Conservation (phyloP, 2,797 vertebrate genomes). For the Chrysolophus pictus region DNA sequence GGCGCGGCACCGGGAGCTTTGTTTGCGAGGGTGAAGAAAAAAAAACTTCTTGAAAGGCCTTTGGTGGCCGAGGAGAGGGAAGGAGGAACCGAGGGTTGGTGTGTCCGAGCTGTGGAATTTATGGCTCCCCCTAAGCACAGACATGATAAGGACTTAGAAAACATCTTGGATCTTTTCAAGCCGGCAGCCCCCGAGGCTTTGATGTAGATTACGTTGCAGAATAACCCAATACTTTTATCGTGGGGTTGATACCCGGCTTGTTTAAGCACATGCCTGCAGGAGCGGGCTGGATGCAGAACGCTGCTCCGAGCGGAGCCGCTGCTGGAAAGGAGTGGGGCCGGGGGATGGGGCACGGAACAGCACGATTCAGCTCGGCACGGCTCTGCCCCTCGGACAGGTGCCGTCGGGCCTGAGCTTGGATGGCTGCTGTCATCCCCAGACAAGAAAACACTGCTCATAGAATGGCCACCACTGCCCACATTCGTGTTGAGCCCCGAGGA, state of each 20-base stretch:
- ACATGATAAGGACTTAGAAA: conserved; percentile 80
- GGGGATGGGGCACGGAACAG: neutral
- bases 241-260: conserved; percentile 55
- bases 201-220: conserved; percentile 77
- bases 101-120: conserved; percentile 80
- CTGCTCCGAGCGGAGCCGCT: neutral
- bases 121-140: conserved; percentile 80
- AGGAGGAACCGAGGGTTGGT: conserved; percentile 64
- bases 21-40: conserved; percentile 6
- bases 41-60: neutral
- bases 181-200: conserved; percentile 73
- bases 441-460: neutral
- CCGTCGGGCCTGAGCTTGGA: neutral
- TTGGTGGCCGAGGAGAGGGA: conserved; percentile 40
- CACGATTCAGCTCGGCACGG: neutral
- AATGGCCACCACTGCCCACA: neutral
- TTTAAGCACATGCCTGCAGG: conserved; percentile 65
- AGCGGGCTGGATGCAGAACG: neutral
- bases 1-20: neutral
- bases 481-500: rapidly evolving
- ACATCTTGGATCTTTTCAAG: conserved; percentile 80
- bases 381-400: neutral
- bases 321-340: neutral
- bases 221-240: conserved; percentile 75
- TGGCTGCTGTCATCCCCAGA: neutral